Evolutionary conservation across 2,797 vertebrate species (phyloP), one percentile per base, ranked within the genome.

Genomic region (Enteromius viviparus): DNA sequence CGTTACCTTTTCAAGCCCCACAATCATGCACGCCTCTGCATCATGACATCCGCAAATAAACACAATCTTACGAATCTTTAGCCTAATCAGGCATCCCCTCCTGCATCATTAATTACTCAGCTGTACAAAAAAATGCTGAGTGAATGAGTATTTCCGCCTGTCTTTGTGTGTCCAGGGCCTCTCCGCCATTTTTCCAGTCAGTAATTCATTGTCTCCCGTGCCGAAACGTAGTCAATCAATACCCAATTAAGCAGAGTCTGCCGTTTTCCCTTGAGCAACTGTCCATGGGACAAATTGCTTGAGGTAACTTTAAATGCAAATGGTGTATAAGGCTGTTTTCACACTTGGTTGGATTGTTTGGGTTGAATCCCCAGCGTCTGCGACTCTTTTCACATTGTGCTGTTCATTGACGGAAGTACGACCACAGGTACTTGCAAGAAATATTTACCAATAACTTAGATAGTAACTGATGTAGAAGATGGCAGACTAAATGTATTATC

Each of bases 171-270:
- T 80, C 76, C 51, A 70, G 40, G 21, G 32, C 77, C 60, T 65
- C 83, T 87, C 81, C 79, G 66, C 81, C 84, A 84, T 85, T 89
- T 87, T 90, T 89, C 77, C 84, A 87, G 82, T 40, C 15, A 10
- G 88, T 91, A 91, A 94, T 93, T 92, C 90, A 91, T 90, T 87
- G 88, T 91, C 91, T 93, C 85, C 86, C 80, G 5, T 83, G 84
- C 86, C 88, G 53, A 78, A 81, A 86, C 86, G 80, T 81, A 92
- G 89, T 92, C 92, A 93, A 94, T 95, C 93, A 94, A 94, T 94
- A 92, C 89, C 88, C 92, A 94, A 93, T 94, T 94, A 94, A 92
- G 91, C 87, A 62, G 83, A 85, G 83, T 80, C 89, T 32, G 29
- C 29, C 26, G 69, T n/a, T 77, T 58, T 79, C 84, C 66, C 51